Base-by-base conservation (phyloP, 2,113 vertebrate species). In the Thomomys bottae region DNA sequence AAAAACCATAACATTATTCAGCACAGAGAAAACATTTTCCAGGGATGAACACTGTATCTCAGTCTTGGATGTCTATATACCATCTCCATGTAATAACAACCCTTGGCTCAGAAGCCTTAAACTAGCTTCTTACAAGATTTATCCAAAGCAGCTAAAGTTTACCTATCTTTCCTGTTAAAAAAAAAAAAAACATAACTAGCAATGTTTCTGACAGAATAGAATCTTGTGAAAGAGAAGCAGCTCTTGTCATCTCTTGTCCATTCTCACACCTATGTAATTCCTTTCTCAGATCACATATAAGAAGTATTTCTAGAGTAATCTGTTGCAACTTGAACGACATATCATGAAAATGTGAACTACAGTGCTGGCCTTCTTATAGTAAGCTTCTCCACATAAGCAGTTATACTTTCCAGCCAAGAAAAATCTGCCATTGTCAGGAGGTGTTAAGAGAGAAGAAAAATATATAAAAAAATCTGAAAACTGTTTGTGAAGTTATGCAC, bases 231-330 rank as follows among this genome's bases (percentile, higher is more conserved):
- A 99, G 97, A 89, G 98, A 98, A 18, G 98, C 98, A 95, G 98
- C 97, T 23, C 98, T 98, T 79, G 98, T 98, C 98, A 99, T 99
- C 54, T 98, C 98, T 90, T 98, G 97, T 20, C 98, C 98, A 86
- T 99, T 97, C 96, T 99, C 98, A 70, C 94, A 99, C 99, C 98
- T 99, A 98, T 84, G 99, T 96, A 14, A 99, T 98, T 34, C 98
- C 99, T 97, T 99, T 99, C 96, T 99, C 99, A 18, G 98, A 99
- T 59, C 98, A 98, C 4, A 99, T 99, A 87, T 99, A 98, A 99
- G 8, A 98, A 68, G 97, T 98, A 95, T 99, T 99, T 87, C 98
- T 97, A 36, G 98, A 99, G 96, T 99, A 99, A 96, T 99, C 99
- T 45, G 99, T 88, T 63, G 98, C 98, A 11, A 99, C 99, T 98